Percentiles rank a stretch among this genome's conserved stretches.
These are phyloP conservation scores for Amphiprion percula DNA, from an alignment of 2,113 vertebrate species.

Conservation along the genomic window DNA sequence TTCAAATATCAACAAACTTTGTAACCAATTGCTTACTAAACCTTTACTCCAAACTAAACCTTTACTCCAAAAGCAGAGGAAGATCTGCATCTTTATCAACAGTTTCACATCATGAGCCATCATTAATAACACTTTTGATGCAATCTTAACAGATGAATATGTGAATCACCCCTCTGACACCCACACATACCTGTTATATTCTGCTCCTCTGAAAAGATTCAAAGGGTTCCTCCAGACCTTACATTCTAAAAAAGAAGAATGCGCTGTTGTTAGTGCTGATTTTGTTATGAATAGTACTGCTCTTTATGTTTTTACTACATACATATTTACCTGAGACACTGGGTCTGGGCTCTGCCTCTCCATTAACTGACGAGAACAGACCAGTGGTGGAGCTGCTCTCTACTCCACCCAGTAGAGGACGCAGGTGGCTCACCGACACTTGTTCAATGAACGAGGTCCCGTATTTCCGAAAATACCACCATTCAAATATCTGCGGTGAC, in stretches of 20 bases:
- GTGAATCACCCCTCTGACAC: not conserved
- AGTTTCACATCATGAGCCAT: not conserved
- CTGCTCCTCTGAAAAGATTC: conserved; percentile 98
- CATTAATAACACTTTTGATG: not conserved
- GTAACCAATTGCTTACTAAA: too few relatives aligned
- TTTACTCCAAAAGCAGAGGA: not conserved
- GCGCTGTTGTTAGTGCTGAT: not conserved
- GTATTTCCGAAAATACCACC: conserved; percentile 99
- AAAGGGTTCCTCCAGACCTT: conserved; percentile 99
- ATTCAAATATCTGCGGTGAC: conserved; percentile 93
- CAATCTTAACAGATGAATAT: not conserved
- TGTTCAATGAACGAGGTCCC: conserved; percentile 98
- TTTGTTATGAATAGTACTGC: not conserved
- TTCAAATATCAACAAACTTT: too few relatives aligned
- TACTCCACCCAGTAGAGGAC: conserved; percentile 92
- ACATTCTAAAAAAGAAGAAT: conserved; percentile 87
- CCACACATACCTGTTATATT: conserved; percentile 93
- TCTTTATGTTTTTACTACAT: accelerated
- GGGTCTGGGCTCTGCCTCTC: conserved; percentile 89
- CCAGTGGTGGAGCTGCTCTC: conserved; percentile 89
- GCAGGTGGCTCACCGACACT: conserved; percentile 96
- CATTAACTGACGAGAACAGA: conserved; percentile 87
- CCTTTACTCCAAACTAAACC: too few relatives aligned
- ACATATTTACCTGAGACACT: conserved; percentile 91
- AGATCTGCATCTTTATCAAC: not conserved